Percentiles rank a stretch among this genome's conserved stretches.
Evolutionary conservation across 2,113 vertebrate genomes (phyloP).

Genomic region (Crocuta crocuta): DNA sequence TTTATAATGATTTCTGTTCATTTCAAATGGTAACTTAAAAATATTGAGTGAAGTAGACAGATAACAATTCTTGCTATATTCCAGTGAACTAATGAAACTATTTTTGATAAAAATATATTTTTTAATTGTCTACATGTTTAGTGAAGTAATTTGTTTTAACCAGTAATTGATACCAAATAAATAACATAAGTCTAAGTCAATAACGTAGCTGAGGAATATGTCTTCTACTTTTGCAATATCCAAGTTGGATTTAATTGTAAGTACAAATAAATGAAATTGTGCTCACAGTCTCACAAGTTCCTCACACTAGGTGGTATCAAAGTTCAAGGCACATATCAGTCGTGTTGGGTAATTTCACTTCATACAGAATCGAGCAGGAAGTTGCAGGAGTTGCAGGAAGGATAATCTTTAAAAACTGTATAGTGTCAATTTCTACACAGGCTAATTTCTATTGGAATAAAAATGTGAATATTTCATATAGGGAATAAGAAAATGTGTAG

Average conservation of each 20-base stretch:
- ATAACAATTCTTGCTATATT: background rate
- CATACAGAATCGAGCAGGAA: background rate
- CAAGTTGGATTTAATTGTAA: background rate
- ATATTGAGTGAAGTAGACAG: conserved; percentile 13
- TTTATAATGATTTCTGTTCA: conserved; percentile 44
- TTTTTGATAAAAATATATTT: background rate
- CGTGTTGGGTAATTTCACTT: background rate
- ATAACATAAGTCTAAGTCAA: background rate
- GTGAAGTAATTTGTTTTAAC: background rate
- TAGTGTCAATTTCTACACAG: background rate
- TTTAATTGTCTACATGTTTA: background rate
- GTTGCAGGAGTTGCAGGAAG: background rate
- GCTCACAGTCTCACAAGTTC: background rate
- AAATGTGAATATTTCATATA: background rate
- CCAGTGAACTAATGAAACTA: background rate
- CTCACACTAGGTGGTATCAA: background rate
- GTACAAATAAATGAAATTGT: background rate
- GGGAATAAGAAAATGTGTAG: background rate
- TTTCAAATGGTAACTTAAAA: conserved; percentile 15
- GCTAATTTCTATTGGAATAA: background rate
- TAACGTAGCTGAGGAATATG: background rate
- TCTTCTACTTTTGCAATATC: background rate
- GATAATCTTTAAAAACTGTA: background rate
- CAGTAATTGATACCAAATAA: background rate
- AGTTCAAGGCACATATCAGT: background rate